Percentiles rank a stretch among this genome's conserved stretches.
These are phyloP conservation scores for Cetonia aurata DNA, from an alignment of 2,888 invertebrate genomes.

Conservation along the genomic window DNA sequence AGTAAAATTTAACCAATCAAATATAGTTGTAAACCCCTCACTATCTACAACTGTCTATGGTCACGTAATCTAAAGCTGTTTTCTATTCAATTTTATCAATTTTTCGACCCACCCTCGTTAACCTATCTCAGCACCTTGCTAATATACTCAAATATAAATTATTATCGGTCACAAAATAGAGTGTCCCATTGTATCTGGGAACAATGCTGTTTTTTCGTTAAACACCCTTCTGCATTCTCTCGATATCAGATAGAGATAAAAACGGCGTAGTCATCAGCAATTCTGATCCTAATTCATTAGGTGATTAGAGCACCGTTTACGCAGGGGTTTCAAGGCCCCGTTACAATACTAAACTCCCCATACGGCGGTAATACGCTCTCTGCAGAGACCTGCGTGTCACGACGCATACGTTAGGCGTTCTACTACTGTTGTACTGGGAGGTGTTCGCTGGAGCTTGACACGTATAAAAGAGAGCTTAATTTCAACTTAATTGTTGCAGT, in stretches of 20 bases:
- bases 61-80: conserved; percentile 31
- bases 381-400: background rate
- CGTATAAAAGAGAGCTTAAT: conserved; percentile 66
- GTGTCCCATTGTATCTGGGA: conserved; percentile 51
- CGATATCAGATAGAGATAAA: conserved; percentile 25
- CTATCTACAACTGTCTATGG: conserved; percentile 17
- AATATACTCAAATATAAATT: conserved; percentile 52
- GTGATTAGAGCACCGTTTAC: background rate
- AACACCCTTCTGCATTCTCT: conserved; percentile 42
- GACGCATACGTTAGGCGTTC: conserved; percentile 37
- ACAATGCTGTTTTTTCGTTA: conserved; percentile 46
- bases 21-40: background rate
- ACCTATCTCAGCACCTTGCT: conserved; percentile 16
- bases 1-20: too few species aligned
- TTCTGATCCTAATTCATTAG: conserved; percentile 16
- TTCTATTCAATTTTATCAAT: conserved; percentile 24
- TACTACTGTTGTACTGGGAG: conserved; percentile 43
- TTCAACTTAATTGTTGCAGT: conserved; percentile 67
- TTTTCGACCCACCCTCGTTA: conserved; percentile 9
- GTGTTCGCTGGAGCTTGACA: conserved; percentile 65
- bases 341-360: background rate
- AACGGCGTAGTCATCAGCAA: conserved; percentile 27
- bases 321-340: background rate
- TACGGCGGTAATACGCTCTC: too few species aligned
- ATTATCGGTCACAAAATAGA: conserved; percentile 53